phyloP scores from a whole-genome alignment of 2,888 invertebrate species.

The Netelia inedita region DNA sequence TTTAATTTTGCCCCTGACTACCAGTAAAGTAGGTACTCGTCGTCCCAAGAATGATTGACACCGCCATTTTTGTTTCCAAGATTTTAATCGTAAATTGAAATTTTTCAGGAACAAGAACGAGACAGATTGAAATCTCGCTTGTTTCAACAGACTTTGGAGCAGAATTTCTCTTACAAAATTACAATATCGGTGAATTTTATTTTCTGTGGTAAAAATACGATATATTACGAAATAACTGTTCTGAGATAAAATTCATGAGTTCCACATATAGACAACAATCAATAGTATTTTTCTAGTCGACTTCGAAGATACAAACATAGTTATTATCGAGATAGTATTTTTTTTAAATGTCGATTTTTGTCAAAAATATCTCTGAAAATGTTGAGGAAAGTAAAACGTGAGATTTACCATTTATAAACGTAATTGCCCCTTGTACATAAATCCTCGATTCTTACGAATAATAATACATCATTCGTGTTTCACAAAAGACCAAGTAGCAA shows the following conservation, averaged over 20 bases:
- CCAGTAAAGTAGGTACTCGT: neutral
- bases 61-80: neutral
- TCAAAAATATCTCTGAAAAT: too few species aligned
- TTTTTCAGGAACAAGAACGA: neutral
- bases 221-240: too few species aligned
- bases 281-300: neutral
- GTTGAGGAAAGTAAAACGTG: too few species aligned
- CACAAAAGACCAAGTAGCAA: constrained; percentile 45
- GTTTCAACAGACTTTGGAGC: neutral
- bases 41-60: neutral
- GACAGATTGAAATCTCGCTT: neutral
- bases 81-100: neutral
- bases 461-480: constrained; percentile 34
- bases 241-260: too few species aligned
- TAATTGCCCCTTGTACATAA: neutral
- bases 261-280: too few species aligned
- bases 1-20: neutral
- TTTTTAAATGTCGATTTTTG: neutral
- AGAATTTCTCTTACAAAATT: too few species aligned
- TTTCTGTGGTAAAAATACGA: too few species aligned
- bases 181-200: too few species aligned
- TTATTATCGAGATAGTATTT: neutral
- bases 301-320: neutral
- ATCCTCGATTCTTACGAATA: constrained; percentile 43
- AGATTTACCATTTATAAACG: neutral